Evolutionary conservation across 64 coral and sea anemone species (phyloP).

Genomic region (Montipora cactus): DNA sequence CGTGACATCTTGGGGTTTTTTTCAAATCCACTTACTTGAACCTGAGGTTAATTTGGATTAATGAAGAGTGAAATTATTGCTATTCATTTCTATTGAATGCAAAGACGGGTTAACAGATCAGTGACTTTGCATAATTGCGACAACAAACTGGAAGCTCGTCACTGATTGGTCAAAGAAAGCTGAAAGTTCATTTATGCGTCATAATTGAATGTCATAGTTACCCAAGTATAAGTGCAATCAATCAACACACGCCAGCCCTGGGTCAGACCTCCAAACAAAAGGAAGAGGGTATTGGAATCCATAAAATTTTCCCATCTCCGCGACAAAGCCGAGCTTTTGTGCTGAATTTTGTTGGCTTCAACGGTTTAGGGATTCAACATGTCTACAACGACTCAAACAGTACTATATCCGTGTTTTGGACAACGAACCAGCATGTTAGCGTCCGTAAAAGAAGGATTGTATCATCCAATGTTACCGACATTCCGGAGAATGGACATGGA

Average conservation of each 20-base stretch:
- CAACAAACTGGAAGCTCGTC: slow-evolving; percentile 13
- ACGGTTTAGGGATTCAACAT: background rate
- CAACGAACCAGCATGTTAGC: slow-evolving; percentile 78
- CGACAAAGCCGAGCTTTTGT: background rate
- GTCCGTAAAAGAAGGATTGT: slow-evolving; percentile 92
- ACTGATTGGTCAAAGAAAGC: slow-evolving; percentile 35
- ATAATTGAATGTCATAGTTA: background rate
- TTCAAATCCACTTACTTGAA: too few species aligned
- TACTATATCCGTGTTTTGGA: slow-evolving; percentile 48
- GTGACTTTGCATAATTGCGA: too few species aligned
- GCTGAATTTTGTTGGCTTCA: background rate
- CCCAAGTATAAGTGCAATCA: background rate
- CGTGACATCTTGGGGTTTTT: too few species aligned
- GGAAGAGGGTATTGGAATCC: background rate
- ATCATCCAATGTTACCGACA: slow-evolving; percentile 89
- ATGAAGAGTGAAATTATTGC: too few species aligned
- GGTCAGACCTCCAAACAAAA: slow-evolving; percentile 1
- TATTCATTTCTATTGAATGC: too few species aligned
- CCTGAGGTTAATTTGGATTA: too few species aligned
- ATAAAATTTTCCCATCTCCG: background rate
- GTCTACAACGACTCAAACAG: slow-evolving; percentile 51
- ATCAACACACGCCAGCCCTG: background rate
- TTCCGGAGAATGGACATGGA: slow-evolving; percentile 98
- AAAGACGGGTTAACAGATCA: too few species aligned
- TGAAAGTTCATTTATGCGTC: background rate